Evolutionary conservation across 2,888 invertebrate species (phyloP).

Genomic region (Mesorhabditis sp.): DNA sequence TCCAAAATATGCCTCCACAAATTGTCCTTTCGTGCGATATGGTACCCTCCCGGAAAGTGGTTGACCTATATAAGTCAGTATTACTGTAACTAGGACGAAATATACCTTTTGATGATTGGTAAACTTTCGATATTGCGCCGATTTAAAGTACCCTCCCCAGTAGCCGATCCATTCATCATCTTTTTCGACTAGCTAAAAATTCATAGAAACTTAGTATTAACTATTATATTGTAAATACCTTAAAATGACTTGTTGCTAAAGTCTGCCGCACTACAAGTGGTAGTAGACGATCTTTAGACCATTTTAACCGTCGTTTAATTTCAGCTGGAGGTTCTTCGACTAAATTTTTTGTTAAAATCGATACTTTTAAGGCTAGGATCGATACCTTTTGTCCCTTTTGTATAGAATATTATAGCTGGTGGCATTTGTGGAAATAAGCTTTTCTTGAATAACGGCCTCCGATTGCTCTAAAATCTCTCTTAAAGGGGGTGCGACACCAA

Average conservation of each 20-base stretch:
- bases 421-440: not conserved
- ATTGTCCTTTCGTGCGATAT: not conserved
- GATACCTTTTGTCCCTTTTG: constrained; percentile 1
- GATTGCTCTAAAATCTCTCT: too few species aligned
- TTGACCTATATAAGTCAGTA: not conserved
- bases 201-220: not conserved
- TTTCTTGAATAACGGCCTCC: too few species aligned
- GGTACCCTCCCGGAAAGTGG: not conserved
- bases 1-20: not conserved
- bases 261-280: not conserved
- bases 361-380: not conserved
- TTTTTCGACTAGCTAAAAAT: not conserved
- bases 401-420: not conserved
- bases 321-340: too few species aligned
- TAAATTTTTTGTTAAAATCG: too few species aligned
- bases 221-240: not conserved
- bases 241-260: not conserved
- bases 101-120: not conserved
- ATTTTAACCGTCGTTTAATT: not conserved
- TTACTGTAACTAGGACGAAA: not conserved
- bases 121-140: not conserved
- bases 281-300: not conserved
- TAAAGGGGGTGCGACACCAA: too few species aligned
- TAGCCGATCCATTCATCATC: not conserved
- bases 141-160: not conserved